Percentiles rank a stretch among this genome's conserved stretches.
Conservation (phyloP, 1,140 invertebrate genomes). For the Bombus confusus region DNA sequence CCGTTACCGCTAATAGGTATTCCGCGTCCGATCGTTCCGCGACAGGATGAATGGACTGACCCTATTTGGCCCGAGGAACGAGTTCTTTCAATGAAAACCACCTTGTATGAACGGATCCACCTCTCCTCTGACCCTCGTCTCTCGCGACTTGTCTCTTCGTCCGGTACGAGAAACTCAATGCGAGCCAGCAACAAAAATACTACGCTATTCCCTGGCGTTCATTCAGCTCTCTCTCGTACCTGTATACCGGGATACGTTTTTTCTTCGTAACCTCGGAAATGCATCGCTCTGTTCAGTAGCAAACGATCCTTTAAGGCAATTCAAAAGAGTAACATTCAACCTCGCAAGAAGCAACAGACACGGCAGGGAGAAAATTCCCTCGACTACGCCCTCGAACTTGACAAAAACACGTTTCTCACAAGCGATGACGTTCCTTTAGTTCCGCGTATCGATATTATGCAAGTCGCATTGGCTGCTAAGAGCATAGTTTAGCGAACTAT, state of each 20-base stretch:
- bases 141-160: not conserved
- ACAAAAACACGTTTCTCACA: not conserved
- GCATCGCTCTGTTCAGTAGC: not conserved
- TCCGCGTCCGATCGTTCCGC: slow-evolving; percentile 29
- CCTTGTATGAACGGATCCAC: slow-evolving; percentile 44
- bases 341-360: too few species aligned
- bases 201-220: slow-evolving; percentile 9
- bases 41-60: slow-evolving; percentile 53
- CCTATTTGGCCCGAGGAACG: slow-evolving; percentile 53
- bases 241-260: not conserved
- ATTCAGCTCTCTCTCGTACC: slow-evolving; percentile 13
- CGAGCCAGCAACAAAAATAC: slow-evolving; percentile 48
- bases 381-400: too few species aligned
- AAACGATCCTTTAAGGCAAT: not conserved
- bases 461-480: not conserved
- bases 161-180: slow-evolving; percentile 17
- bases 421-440: not conserved
- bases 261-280: not conserved
- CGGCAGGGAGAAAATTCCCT: too few species aligned
- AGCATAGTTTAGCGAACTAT: not conserved
- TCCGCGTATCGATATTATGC: not conserved
- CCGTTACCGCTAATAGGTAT: slow-evolving; percentile 40
- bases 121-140: slow-evolving; percentile 1
- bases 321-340: not conserved
- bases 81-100: slow-evolving; percentile 59